Base-by-base conservation (phyloP, 2,113 vertebrate genomes). In the Rhinolophus sinicus region DNA sequence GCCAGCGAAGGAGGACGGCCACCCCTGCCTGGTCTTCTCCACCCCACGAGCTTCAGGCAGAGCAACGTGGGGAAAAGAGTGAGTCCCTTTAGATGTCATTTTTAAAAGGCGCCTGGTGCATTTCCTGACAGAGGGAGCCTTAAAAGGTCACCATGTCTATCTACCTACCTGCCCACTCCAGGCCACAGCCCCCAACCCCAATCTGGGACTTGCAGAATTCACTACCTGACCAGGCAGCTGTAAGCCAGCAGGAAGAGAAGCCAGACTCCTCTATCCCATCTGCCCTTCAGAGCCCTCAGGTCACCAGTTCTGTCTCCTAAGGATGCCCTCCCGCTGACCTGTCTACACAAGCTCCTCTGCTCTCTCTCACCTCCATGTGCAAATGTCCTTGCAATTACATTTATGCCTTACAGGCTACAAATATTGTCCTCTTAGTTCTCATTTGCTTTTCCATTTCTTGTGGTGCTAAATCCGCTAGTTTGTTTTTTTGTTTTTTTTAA, bases 151-250 rank as follows among this genome's bases (percentile, higher is more conserved):
- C 19, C 7, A 52, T 10, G 35, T 4, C 33, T 40, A 16, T 60
- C 22, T 1, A 28, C 3, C 47, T 40, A 16, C 67, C 22, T 1
- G n/a, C 3, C 47, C 47, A 50, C 33, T 18, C 47, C 4, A 4
- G 35, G 22, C 33, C 35, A 15, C 1, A 1, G 7, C 44, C 8
- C 14, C 33, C 11, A 5, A 11, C 58, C 16, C 8, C 15, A 2
- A 3, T 50, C 16, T 1, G 1, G 30, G 9, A 33, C 28, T 7
- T 0, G 8, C 0, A 8, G 1, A 11, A 35, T 22, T 38, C 56
- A 22, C 19, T 3, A 18, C 9, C 4, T 18, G 30, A 58, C 26
- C 26, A 15, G 76, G 47, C 44, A 47, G 33, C 10, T 35, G 5
- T 18, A 38, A 50, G 47, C 9, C 47, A 50, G 11, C 47, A 50